A percentile compares a stretch with the other conserved stretches of the same genome.
These are phyloP conservation scores for Parazoanthus atlanticus DNA, from an alignment of 92 coral and sea anemone species.

Conservation along the genomic window DNA sequence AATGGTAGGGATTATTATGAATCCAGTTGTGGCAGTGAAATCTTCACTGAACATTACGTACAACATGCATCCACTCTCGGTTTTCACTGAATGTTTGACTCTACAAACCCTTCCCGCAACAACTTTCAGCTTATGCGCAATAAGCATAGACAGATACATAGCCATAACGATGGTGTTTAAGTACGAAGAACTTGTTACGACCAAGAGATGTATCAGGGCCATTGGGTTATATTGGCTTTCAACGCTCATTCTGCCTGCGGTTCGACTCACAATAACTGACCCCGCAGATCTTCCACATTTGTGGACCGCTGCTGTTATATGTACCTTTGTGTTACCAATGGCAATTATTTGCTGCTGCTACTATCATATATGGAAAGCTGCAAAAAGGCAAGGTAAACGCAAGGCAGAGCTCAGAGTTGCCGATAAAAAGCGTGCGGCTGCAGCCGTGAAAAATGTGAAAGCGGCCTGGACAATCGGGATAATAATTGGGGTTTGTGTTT, in stretches of 20 bases:
- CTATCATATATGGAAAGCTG: conserved; percentile 38
- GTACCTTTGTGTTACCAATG: conserved; percentile 39
- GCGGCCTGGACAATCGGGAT: conserved; percentile 44
- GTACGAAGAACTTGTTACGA: conserved; percentile 36
- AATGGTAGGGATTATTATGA: conserved; percentile 33
- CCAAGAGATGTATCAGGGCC: conserved; percentile 10
- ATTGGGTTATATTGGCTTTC: conserved; percentile 22
- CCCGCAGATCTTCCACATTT: conserved; percentile 31
- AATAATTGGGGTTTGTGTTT: conserved; percentile 30
- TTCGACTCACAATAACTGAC: conserved; percentile 14
- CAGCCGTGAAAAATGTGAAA: conserved; percentile 23
- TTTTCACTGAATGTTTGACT: conserved; percentile 29
- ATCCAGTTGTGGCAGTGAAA: conserved; percentile 38
- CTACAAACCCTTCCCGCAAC: conserved; percentile 39
- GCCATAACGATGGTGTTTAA: conserved; percentile 32
- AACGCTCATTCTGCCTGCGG: conserved; percentile 19
- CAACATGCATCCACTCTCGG: conserved; percentile 27
- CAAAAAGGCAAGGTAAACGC: conserved; percentile 7
- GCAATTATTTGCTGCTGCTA: conserved; percentile 36
- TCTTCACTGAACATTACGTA: conserved; percentile 14
- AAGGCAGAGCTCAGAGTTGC: neutral
- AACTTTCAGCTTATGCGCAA: conserved; percentile 33
- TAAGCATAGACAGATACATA: conserved; percentile 41
- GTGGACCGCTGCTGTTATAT: conserved; percentile 35
- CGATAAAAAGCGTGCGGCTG: conserved; percentile 19